These are phyloP conservation scores for Elachura formosa DNA, from an alignment of 2,113 vertebrate genomes.

Conservation along the genomic window DNA sequence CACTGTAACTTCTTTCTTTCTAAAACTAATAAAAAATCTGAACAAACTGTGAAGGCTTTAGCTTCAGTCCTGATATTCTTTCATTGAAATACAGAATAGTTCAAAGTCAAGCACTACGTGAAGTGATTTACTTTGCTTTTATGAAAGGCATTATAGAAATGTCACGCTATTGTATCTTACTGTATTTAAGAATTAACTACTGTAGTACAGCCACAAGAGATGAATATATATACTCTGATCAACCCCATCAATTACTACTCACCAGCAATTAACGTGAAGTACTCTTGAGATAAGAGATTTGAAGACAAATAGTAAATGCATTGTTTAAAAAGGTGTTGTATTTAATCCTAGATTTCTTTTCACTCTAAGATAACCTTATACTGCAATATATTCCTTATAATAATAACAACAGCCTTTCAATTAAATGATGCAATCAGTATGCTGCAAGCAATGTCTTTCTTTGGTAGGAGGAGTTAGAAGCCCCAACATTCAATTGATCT, in stretches of 20 bases:
- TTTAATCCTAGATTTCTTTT: constrained; percentile 42
- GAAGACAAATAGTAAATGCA: constrained; percentile 68
- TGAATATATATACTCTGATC: constrained; percentile 54
- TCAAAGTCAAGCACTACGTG: constrained; percentile 60
- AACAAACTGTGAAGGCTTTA: constrained; percentile 44
- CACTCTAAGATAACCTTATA: constrained; percentile 39
- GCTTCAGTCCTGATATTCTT: constrained; percentile 54
- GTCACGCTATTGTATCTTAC: constrained; percentile 55
- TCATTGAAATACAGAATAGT: constrained; percentile 37
- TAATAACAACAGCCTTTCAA: constrained; percentile 70
- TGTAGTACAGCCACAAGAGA: constrained; percentile 29
- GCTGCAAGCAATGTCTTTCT: constrained; percentile 73
- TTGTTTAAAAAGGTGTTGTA: constrained; percentile 32
- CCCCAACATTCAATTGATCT: constrained; percentile 86
- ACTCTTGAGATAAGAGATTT: background rate
- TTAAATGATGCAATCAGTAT: constrained; percentile 75
- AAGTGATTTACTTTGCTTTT: constrained; percentile 66
- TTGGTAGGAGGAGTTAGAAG: constrained; percentile 80
- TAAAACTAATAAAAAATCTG: constrained; percentile 20
- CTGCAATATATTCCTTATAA: constrained; percentile 68
- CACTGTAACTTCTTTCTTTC: background rate
- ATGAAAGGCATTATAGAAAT: constrained; percentile 66
- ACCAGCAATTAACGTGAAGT: constrained; percentile 45
- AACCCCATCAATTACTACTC: constrained; percentile 54
- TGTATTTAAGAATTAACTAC: constrained; percentile 68